phyloP scores from a whole-genome alignment of 2,888 invertebrate genomes.

The Ecdyonurus torrentis region DNA sequence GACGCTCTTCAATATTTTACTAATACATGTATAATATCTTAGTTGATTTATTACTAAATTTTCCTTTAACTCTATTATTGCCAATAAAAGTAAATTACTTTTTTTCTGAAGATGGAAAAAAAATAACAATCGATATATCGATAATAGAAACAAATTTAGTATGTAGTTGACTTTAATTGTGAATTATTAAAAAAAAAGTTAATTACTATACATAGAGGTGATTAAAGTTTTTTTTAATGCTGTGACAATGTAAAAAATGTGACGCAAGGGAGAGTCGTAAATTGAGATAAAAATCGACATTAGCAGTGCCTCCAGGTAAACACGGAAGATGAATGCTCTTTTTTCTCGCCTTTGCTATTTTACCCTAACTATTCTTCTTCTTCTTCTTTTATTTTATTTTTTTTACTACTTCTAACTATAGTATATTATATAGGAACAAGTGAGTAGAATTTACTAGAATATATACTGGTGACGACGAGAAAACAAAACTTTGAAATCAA shows the following conservation, averaged over 20 bases:
- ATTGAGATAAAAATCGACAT: not conserved
- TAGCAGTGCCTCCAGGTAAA: not conserved
- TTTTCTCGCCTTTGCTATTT: not conserved
- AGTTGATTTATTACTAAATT: not conserved
- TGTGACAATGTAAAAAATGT: not conserved
- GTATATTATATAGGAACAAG: too few relatives aligned
- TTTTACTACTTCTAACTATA: too few relatives aligned
- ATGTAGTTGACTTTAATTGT: not conserved
- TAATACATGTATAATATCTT: not conserved
- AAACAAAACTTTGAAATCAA: not conserved
- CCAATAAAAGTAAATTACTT: not conserved
- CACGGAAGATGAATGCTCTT: not conserved
- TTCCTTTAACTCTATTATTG: not conserved
- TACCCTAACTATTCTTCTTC: not conserved
- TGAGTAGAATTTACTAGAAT: too few relatives aligned
- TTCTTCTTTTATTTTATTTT: too few relatives aligned
- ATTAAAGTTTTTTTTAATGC: not conserved
- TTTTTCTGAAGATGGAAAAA: not conserved
- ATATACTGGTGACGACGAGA: not conserved
- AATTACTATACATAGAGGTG: not conserved
- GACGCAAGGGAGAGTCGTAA: not conserved
- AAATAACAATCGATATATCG: not conserved
- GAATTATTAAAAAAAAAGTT: not conserved
- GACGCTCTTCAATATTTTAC: not conserved
- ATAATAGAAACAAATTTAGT: not conserved